Evolutionary conservation across 2,113 vertebrate genomes (phyloP).

Genomic region (Microcebus lehilahytsara): DNA sequence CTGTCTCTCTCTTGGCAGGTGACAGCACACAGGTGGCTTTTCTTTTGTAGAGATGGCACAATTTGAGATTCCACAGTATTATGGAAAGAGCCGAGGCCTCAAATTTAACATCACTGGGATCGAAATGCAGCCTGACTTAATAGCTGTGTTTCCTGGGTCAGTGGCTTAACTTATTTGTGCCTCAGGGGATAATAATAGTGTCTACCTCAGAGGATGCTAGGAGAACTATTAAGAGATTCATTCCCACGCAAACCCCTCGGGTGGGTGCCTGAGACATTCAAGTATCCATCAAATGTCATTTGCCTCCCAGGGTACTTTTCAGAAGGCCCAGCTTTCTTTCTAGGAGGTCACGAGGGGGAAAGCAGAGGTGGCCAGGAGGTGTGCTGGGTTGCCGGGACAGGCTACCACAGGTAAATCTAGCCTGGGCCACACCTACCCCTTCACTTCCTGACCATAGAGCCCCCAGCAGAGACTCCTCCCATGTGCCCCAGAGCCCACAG

Average conservation of each 20-base stretch:
- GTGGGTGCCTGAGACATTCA: background rate
- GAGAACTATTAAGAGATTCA: background rate
- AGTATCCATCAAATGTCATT: background rate
- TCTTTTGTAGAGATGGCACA: background rate
- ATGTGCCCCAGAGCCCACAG: background rate
- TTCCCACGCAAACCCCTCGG: background rate
- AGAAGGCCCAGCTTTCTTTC: background rate
- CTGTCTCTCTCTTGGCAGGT: background rate
- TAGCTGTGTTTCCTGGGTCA: background rate
- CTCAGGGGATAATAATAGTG: background rate
- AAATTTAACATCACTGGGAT: background rate
- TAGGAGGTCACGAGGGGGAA: background rate
- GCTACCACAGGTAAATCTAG: background rate
- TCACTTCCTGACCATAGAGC: background rate
- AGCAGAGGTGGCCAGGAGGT: background rate
- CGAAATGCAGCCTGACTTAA: background rate
- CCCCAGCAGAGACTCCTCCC: background rate
- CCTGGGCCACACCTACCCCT: background rate
- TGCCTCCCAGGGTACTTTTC: background rate
- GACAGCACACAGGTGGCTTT: background rate
- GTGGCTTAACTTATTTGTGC: background rate
- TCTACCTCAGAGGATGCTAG: background rate
- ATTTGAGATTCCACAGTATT: background rate
- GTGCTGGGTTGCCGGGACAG: too few species aligned
- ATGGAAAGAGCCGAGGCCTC: background rate